Conservation (phyloP, 2,888 invertebrate species). For the Epistrophella euchroma region DNA sequence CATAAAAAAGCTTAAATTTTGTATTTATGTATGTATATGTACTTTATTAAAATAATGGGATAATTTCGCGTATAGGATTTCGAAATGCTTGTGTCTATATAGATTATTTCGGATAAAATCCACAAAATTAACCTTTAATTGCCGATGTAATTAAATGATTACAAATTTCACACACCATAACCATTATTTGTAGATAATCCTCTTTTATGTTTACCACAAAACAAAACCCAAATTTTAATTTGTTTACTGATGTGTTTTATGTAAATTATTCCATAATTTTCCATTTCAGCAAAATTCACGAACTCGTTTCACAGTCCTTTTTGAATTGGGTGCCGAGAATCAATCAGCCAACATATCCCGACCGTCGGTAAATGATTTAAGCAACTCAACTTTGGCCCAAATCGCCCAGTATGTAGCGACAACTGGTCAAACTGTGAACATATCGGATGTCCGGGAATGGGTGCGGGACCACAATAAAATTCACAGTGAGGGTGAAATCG, state of each 20-base stretch:
- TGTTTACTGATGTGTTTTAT: neutral
- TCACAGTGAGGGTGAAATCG: constrained; percentile 86
- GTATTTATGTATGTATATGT: too few species aligned
- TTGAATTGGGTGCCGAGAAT: constrained; percentile 90
- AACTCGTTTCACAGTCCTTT: constrained; percentile 92
- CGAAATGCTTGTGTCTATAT: neutral
- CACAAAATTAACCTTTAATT: neutral
- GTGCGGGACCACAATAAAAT: constrained; percentile 87
- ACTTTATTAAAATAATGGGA: too few species aligned
- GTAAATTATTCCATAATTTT: constrained; percentile 1
- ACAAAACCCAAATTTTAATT: neutral
- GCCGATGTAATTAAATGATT: neutral
- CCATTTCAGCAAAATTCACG: constrained; percentile 81
- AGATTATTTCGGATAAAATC: neutral
- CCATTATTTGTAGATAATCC: neutral
- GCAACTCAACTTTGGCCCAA: constrained; percentile 90
- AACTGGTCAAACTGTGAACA: constrained; percentile 94
- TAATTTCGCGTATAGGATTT: neutral
- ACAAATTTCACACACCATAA: neutral
- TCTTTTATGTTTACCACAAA: neutral
- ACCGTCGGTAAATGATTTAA: constrained; percentile 87
- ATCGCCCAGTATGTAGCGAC: constrained; percentile 95
- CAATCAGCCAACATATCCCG: constrained; percentile 87
- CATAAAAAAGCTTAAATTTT: too few species aligned
- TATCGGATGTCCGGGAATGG: constrained; percentile 94